Evolutionary conservation across 2,797 vertebrate genomes (phyloP).

Genomic region (Acrossocheilus wenchowensis): DNA sequence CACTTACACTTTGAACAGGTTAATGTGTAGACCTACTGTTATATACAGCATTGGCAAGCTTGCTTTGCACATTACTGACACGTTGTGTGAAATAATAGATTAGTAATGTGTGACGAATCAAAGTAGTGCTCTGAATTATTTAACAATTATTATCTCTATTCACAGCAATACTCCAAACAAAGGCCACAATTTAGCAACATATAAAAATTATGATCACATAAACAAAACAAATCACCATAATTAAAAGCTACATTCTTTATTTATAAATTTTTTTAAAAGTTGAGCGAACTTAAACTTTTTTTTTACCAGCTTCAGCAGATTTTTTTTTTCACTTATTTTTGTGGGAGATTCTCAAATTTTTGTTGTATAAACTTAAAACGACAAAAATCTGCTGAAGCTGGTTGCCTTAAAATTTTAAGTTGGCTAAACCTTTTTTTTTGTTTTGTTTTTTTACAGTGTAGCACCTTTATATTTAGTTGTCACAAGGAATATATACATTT

Average conservation of each 20-base stretch:
- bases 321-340: too few species aligned
- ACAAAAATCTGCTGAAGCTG: too few species aligned
- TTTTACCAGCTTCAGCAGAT: too few species aligned
- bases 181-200: background rate
- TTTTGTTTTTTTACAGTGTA: too few species aligned
- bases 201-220: background rate
- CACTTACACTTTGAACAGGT: background rate
- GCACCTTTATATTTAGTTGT: background rate
- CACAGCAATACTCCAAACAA: background rate
- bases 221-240: background rate
- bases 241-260: background rate
- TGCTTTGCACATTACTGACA: constrained; percentile 13
- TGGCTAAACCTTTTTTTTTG: too few species aligned
- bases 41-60: background rate
- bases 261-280: background rate
- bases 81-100: background rate
- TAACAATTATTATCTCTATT: background rate
- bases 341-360: too few species aligned
- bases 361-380: too few species aligned
- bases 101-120: background rate
- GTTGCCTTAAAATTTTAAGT: too few species aligned
- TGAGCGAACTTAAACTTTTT: too few species aligned
- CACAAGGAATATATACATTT: background rate
- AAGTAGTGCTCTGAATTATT: constrained; percentile 21
- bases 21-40: background rate